Base-by-base conservation (phyloP, 2,113 vertebrate species). In the Actinemys pallida region DNA sequence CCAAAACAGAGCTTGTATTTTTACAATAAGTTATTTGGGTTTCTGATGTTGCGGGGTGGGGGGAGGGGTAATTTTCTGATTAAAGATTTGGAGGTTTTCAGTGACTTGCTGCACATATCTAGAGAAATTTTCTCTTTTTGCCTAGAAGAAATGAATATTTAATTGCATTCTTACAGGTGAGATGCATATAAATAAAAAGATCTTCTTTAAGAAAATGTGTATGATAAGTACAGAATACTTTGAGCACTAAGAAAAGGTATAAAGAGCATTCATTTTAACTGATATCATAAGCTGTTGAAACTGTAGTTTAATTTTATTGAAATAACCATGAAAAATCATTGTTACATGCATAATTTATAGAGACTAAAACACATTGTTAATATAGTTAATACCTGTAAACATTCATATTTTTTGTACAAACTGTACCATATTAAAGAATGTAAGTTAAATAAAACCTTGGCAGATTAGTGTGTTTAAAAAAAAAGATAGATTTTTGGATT, bases 221-320 rank as follows among this genome's bases (percentile, higher is more conserved):
- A 98, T 98, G 98, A 98, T 81, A 95, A 98, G 97, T 98, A 97
- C 93, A 83, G 75, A 97, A 90, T 98, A 98, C 98, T 98, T 98
- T 93, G 98, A 98, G 83, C 91, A 93, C 78, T 79, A 87, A 97
- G 79, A 88, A 85, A 95, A 96, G 97, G 85, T 85, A 31, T 93
- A 90, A 20, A 50, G 16, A 82, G 83, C 87, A 91, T 96, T 97
- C 75, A 92, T 84, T 83, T 95, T 89, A 81, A 93, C 39, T 35
- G 24, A 42, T 84, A 52, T 47, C 93, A 0, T 8, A 94, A 92
- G 57, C 82, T 92, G 83, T 47, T 88, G 76, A 89, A 62, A 57
- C 79, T 86, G 45, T 90, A 91, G 29, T 87, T 93, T 83, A 56
- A 52, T 93, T 96, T 92, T 96, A 78, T 65, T 96, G 39, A 93